These are phyloP conservation scores for Enteromius unitaeniatus DNA, from an alignment of 2,797 vertebrate genomes.

Conservation along the genomic window DNA sequence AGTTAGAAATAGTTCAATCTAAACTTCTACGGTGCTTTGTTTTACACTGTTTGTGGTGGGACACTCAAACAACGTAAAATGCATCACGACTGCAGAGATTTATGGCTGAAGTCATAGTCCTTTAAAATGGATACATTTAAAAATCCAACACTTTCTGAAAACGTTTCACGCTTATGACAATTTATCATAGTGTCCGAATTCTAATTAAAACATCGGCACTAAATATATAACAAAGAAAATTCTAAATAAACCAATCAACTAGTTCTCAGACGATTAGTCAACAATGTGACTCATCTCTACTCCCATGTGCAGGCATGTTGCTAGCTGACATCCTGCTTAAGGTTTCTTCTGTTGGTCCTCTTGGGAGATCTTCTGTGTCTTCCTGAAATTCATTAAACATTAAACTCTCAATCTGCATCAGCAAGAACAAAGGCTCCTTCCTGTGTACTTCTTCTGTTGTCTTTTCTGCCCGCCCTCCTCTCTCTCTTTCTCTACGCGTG, in stretches of 20 bases:
- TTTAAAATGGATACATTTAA: background rate
- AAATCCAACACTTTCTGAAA: background rate
- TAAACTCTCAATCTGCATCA: conserved; percentile 55
- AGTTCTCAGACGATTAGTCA: background rate
- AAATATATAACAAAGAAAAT: background rate
- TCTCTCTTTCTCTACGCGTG: background rate
- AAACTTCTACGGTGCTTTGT: background rate
- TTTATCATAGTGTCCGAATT: background rate
- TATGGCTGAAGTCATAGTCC: background rate
- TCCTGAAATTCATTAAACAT: conserved; percentile 58
- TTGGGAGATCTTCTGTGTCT: conserved; percentile 44
- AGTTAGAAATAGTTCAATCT: no score
- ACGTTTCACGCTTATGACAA: background rate
- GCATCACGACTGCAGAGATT: background rate
- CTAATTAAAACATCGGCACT: background rate
- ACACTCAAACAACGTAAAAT: background rate
- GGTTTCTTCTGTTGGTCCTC: conserved; percentile 1
- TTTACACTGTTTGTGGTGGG: background rate
- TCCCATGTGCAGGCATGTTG: background rate
- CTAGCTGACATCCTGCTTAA: conserved; percentile 13
- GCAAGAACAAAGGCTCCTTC: conserved; percentile 55
- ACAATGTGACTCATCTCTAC: conserved; percentile 8
- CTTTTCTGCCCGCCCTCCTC: conserved; percentile 6
- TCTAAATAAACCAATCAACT: background rate
- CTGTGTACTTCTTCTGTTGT: conserved; percentile 37